Evolutionary conservation across 2,797 vertebrate species (phyloP), one percentile per base, ranked within the genome.

Genomic region (Semaprochilodus insignis): DNA sequence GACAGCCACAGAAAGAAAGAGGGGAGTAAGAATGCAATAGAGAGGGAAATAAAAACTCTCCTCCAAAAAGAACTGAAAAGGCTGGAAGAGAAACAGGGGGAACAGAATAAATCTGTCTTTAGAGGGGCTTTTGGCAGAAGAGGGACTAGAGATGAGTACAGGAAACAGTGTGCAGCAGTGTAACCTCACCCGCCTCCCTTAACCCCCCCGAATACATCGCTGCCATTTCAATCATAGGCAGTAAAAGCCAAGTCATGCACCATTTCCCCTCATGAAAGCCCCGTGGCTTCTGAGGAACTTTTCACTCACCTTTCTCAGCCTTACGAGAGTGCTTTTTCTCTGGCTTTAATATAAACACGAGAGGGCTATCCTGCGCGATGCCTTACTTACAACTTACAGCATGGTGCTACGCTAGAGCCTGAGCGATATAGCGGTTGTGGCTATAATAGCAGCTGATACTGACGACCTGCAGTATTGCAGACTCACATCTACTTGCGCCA

Each of bases 251-350:
- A 77, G 77, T 84, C 85, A 86, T 81, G 74, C 83, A 85, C 81
- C 72, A 89, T 89, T 91, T 90, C 86, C 83, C 62, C 85, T 81
- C 86, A 80, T 89, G 74, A 89, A 84, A 87, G 88, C 71, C 84
- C 57, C 67, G 48, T 78, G 54, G 73, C 83, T 84, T 85, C 72
- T 72, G 78, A 81, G 65, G 52, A 81, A 87, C 80, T 77, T 87
- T 84, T 87, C 88, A 84, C 85, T 87, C 85, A 82, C 79, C 75
- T 74, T 75, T 81, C 71, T 57, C n/a, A 77, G 70, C 77, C 72
- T 75, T 78, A 78, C 78, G 51, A 62, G 23, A 36, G 36, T 34
- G 25, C 57, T 14, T 57, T 83, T 85, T 69, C 48, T 17, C 23
- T 27, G 54, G 36, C 62, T 82, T 83, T 59, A 65, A 65, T 65